Evolutionary conservation across 2,113 vertebrate genomes (phyloP).

Genomic region (Daubentonia madagascariensis): DNA sequence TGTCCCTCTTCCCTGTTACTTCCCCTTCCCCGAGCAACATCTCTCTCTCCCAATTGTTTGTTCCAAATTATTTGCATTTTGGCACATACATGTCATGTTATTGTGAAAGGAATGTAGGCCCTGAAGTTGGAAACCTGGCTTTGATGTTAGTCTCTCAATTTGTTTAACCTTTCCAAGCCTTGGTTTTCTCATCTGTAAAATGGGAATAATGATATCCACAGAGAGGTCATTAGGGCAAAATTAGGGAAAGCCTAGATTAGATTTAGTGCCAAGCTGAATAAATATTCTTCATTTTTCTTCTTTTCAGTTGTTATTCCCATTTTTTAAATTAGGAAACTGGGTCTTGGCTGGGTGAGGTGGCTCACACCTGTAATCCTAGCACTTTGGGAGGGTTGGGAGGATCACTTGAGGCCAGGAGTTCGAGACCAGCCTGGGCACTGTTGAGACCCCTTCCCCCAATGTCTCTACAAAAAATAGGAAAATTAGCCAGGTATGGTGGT

Average conservation of each 20-base stretch:
- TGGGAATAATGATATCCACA: not conserved
- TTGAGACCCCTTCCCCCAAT: too few relatives aligned
- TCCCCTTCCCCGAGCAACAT: not conserved
- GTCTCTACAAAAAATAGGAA: too few relatives aligned
- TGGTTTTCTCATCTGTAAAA: conserved; percentile 9
- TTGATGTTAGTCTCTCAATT: not conserved
- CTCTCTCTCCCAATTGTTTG: not conserved
- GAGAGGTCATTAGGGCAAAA: not conserved
- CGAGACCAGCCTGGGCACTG: too few relatives aligned
- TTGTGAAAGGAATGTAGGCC: not conserved
- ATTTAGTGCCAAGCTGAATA: not conserved
- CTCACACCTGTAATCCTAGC: too few relatives aligned
- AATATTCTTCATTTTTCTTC: not conserved
- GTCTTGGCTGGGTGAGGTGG: not conserved
- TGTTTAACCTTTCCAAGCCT: not conserved
- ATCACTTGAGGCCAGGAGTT: too few relatives aligned
- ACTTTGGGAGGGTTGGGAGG: too few relatives aligned
- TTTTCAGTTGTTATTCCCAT: not conserved
- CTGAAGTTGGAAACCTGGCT: not conserved
- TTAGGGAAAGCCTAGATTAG: not conserved
- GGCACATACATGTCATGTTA: not conserved
- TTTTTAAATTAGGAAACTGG: not conserved
- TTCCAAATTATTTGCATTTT: not conserved
- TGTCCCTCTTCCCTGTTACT: not conserved
- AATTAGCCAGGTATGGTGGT: too few relatives aligned